Evolutionary conservation across 2,797 vertebrate species (phyloP).

Genomic region (Tokudaia muenninki): DNA sequence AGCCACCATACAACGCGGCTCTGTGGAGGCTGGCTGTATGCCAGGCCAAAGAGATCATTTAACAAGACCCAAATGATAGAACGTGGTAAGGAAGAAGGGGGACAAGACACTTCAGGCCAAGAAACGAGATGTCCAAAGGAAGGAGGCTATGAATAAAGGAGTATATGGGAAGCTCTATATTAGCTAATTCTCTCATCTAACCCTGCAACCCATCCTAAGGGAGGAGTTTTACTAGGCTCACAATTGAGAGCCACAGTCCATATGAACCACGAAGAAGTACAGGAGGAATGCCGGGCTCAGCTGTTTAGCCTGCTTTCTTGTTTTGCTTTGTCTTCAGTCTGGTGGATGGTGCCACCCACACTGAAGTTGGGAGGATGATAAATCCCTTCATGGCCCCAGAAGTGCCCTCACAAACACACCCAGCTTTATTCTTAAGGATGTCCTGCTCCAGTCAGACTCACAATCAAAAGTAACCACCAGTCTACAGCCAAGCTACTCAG

Average conservation of each 20-base stretch:
- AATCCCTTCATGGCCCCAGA: background rate
- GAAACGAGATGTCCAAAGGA: background rate
- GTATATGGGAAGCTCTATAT: background rate
- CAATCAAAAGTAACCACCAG: background rate
- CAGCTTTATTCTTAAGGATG: background rate
- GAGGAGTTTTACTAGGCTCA: background rate
- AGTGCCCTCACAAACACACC: background rate
- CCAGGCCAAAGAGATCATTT: background rate
- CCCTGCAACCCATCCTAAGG: background rate
- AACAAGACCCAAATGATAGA: slow-evolving; percentile 7
- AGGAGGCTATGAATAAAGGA: background rate
- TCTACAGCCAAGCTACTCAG: background rate
- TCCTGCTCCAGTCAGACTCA: background rate
- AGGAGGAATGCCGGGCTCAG: background rate
- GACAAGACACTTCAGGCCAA: background rate
- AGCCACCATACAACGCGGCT: background rate
- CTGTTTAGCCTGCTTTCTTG: background rate
- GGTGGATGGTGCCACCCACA: background rate
- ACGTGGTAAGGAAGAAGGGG: background rate
- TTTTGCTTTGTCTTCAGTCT: background rate
- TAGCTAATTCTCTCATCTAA: background rate
- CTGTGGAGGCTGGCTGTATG: background rate
- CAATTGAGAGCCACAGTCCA: background rate
- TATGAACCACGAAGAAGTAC: background rate
- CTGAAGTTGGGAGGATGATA: background rate